phyloP scores from a whole-genome alignment of 2,113 vertebrate genomes.

The Pollimyrus isidori region DNA sequence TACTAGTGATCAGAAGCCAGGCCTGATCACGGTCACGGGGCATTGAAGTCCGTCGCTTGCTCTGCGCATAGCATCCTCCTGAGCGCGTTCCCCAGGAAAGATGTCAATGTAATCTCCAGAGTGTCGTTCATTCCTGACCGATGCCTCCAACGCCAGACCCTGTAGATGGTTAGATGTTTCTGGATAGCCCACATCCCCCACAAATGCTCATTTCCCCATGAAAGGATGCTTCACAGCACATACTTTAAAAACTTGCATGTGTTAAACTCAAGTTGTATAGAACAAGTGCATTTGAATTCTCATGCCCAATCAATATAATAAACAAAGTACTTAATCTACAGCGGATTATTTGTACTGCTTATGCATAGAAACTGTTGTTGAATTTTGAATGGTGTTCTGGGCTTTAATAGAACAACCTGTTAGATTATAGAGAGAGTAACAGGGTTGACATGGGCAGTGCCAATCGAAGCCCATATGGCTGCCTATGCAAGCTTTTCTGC shows the following conservation, averaged over 20 bases:
- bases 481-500: not conserved
- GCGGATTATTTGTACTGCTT: not conserved
- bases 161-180: not conserved
- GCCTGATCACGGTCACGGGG: not conserved
- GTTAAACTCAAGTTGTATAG: not conserved
- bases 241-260: not conserved
- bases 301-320: not conserved
- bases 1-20: not conserved
- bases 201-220: not conserved
- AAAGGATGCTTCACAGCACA: not conserved
- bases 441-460: not conserved
- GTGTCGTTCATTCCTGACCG: not conserved
- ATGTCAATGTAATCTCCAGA: not conserved
- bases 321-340: not conserved
- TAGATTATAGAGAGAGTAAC: not conserved
- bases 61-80: not conserved
- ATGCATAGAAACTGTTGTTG: not conserved
- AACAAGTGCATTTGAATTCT: not conserved
- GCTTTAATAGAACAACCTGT: not conserved
- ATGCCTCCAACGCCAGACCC: not conserved
- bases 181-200: not conserved
- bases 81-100: not conserved
- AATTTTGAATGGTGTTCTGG: not conserved
- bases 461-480: not conserved
- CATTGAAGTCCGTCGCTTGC: not conserved